Conservation (phyloP, 2,888 invertebrate species). For the Phoenoteleia sp. region DNA sequence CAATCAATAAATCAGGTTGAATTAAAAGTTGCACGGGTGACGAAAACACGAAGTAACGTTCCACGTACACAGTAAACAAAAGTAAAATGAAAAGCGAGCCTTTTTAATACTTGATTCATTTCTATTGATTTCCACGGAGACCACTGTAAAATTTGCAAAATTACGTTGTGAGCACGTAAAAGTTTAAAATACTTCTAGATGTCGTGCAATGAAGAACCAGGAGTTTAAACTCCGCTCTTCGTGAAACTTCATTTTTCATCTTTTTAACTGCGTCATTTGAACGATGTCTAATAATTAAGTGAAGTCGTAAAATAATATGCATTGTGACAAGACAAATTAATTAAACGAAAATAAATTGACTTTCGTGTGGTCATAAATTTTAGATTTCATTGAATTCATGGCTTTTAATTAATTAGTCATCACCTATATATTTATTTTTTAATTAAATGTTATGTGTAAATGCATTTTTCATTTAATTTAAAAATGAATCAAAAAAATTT, state of each 20-base stretch:
- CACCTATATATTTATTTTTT: too few relatives aligned
- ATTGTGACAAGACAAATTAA: too few relatives aligned
- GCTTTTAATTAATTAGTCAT: too few relatives aligned
- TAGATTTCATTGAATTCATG: too few relatives aligned
- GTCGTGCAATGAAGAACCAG: constrained; percentile 39
- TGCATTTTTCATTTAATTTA: too few relatives aligned
- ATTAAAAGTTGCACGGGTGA: constrained; percentile 15
- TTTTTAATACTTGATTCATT: constrained; percentile 51
- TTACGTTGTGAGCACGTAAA: constrained; percentile 18
- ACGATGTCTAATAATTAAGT: constrained; percentile 21
- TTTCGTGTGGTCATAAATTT: too few relatives aligned
- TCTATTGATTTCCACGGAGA: constrained; percentile 37
- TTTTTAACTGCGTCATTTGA: background rate
- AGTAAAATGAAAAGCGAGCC: constrained; percentile 12
- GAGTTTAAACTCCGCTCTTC: constrained; percentile 25
- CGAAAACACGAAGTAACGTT: constrained; percentile 4
- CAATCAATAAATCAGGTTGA: constrained; percentile 24
- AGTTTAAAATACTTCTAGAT: constrained; percentile 41
- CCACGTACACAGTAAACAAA: constrained; percentile 18
- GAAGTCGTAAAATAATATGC: too few relatives aligned
- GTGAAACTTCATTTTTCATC: constrained; percentile 5
- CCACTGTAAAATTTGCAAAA: constrained; percentile 49
- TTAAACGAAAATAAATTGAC: too few relatives aligned
- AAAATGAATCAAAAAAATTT: too few relatives aligned
- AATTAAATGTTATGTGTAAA: too few relatives aligned